Evolutionary conservation across 1,140 invertebrate species (phyloP).

Genomic region (Lasioglossum baleicum): DNA sequence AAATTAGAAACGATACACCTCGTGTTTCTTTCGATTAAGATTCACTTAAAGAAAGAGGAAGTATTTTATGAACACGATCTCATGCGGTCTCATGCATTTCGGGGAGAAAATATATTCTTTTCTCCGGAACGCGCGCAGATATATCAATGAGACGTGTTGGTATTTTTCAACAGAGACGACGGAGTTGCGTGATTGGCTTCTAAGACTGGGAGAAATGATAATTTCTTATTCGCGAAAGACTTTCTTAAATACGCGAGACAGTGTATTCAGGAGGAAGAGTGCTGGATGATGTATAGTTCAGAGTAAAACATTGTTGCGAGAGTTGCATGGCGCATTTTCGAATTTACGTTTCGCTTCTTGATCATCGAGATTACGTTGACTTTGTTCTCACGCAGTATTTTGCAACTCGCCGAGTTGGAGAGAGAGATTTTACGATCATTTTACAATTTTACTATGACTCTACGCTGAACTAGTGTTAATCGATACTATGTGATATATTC

Average conservation of each 20-base stretch:
- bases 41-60: slow-evolving; percentile 8
- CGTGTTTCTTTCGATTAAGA: neutral
- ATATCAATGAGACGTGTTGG: slow-evolving; percentile 13
- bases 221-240: slow-evolving; percentile 54
- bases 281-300: slow-evolving; percentile 54
- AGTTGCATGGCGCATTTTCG: slow-evolving; percentile 2
- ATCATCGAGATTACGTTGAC: slow-evolving; percentile 3
- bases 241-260: slow-evolving; percentile 43
- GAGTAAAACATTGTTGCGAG: neutral
- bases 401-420: neutral
- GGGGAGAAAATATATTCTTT: slow-evolving; percentile 12
- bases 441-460: no score
- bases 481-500: slow-evolving; percentile 26
- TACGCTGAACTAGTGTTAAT: slow-evolving; percentile 5
- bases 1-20: slow-evolving; percentile 4
- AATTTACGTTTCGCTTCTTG: neutral
- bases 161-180: neutral
- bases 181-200: slow-evolving; percentile 48
- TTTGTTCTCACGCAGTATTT: neutral
- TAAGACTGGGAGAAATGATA: slow-evolving; percentile 57
- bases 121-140: neutral
- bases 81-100: neutral
- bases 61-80: slow-evolving; percentile 11
- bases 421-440: neutral
- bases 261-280: slow-evolving; percentile 48